Evolutionary conservation across 2,797 vertebrate species (phyloP).

Genomic region (Sarcophilus harrisii): DNA sequence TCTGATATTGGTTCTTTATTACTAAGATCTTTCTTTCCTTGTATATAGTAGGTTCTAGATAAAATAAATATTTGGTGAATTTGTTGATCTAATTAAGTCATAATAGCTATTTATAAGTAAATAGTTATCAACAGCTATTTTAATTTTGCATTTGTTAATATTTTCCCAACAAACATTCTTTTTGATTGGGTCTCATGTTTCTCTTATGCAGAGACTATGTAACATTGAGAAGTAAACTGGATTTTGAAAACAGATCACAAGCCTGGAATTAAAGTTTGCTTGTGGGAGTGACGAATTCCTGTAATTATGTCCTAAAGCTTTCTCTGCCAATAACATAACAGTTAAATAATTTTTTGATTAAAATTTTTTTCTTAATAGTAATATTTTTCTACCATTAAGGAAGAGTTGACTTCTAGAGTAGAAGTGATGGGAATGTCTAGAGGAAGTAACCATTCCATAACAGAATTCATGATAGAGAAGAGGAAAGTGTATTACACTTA

Average conservation of each 20-base stretch:
- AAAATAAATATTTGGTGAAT: background rate
- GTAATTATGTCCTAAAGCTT: background rate
- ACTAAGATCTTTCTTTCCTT: background rate
- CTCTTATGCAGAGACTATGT: background rate
- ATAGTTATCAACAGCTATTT: background rate
- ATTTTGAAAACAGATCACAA: background rate
- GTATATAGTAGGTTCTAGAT: background rate
- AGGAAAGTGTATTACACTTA: too few relatives aligned
- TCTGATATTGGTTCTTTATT: background rate
- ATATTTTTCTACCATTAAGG: too few relatives aligned
- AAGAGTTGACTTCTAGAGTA: too few relatives aligned
- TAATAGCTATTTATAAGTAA: background rate
- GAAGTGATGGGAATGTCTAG: too few relatives aligned
- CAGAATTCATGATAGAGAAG: too few relatives aligned
- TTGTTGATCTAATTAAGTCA: background rate
- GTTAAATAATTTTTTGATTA: background rate
- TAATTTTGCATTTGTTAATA: background rate
- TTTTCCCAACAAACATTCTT: background rate
- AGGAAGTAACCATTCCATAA: too few relatives aligned
- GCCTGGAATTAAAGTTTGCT: background rate
- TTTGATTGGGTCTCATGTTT: background rate
- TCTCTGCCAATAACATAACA: background rate
- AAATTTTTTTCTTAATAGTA: background rate
- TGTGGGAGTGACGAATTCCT: background rate
- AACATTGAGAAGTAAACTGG: background rate